A percentile compares a stretch with the other conserved stretches of the same genome.
phyloP scores from a whole-genome alignment of 2,888 invertebrate species.

The Xanthorhoe spadicearia region DNA sequence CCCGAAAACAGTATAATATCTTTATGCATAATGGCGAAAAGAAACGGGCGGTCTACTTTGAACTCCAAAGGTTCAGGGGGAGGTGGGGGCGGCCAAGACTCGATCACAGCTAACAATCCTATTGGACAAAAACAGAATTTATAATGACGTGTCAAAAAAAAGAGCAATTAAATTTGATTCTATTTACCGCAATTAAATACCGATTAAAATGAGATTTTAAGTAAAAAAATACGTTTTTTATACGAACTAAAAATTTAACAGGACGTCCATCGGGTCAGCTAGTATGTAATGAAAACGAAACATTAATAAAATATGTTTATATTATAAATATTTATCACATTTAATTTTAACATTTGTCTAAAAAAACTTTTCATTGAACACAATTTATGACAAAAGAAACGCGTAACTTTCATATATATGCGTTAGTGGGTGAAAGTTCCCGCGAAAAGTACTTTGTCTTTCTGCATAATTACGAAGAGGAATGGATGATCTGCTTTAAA shows the following conservation, averaged over 20 bases:
- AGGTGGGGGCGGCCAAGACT: constrained; percentile 7
- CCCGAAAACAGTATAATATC: constrained; percentile 22
- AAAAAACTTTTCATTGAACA: not conserved
- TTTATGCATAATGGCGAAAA: constrained; percentile 11
- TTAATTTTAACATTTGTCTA: not conserved
- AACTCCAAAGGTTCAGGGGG: constrained; percentile 21
- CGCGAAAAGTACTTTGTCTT: constrained; percentile 12
- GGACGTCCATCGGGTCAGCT: too few relatives aligned
- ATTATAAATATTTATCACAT: too few relatives aligned
- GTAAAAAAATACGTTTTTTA: too few relatives aligned
- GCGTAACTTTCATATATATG: not conserved
- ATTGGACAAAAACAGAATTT: not conserved
- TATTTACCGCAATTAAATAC: too few relatives aligned
- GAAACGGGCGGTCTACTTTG: constrained; percentile 15
- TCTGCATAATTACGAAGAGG: constrained; percentile 8
- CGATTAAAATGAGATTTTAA: too few relatives aligned
- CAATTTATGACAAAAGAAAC: not conserved
- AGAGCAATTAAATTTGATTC: too few relatives aligned
- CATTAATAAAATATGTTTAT: too few relatives aligned
- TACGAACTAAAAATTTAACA: too few relatives aligned
- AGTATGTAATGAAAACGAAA: too few relatives aligned
- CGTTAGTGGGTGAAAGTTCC: constrained; percentile 28
- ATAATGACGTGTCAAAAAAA: not conserved
- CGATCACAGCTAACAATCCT: not conserved
- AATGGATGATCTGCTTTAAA: constrained; percentile 17